Conservation (phyloP, 2,797 vertebrate genomes). For the Taenioides sp. region DNA sequence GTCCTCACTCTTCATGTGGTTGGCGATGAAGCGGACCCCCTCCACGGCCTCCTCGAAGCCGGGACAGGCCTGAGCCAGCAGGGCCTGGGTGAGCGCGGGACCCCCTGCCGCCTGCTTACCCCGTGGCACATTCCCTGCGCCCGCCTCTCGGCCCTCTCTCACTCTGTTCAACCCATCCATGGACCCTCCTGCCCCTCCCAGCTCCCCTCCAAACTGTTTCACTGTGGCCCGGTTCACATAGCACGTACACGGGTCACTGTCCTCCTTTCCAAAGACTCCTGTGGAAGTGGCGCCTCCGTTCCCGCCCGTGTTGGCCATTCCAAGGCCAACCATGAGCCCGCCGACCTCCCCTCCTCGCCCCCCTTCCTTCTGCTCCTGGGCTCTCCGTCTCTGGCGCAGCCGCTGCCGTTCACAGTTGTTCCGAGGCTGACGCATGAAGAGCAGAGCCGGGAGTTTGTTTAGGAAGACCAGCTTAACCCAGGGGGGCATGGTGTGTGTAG, state of each 20-base stretch:
- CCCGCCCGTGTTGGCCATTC: slow-evolving; percentile 51
- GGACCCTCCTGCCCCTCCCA: slow-evolving; percentile 60
- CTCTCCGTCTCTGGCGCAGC: slow-evolving; percentile 82
- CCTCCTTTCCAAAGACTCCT: slow-evolving; percentile 72
- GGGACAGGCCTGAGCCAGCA: slow-evolving; percentile 74
- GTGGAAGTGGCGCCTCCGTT: slow-evolving; percentile 51
- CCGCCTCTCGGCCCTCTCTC: slow-evolving; percentile 70
- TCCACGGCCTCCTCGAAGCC: slow-evolving; percentile 76
- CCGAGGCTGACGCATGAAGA: slow-evolving; percentile 92
- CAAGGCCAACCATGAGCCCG: slow-evolving; percentile 75
- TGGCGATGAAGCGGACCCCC: slow-evolving; percentile 78
- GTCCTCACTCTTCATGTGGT: slow-evolving; percentile 95
- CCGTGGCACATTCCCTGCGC: slow-evolving; percentile 53
- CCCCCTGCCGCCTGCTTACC: slow-evolving; percentile 69
- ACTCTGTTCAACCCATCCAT: slow-evolving; percentile 82
- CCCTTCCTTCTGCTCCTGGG: slow-evolving; percentile 78
- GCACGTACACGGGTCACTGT: slow-evolving; percentile 83
- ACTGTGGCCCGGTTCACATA: slow-evolving; percentile 86
- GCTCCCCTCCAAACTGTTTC: slow-evolving; percentile 81
- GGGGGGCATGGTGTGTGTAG: slow-evolving; percentile 95
- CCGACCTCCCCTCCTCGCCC: slow-evolving; percentile 65
- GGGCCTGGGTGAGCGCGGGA: slow-evolving; percentile 81
- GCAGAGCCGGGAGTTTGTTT: slow-evolving; percentile 87
- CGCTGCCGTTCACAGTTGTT: slow-evolving; percentile 89
- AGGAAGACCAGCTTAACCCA: slow-evolving; percentile 95